Evolutionary conservation across 1,140 invertebrate species (phyloP), one percentile per base, ranked within the genome.

Genomic region (Teleopsis dalmanni): DNA sequence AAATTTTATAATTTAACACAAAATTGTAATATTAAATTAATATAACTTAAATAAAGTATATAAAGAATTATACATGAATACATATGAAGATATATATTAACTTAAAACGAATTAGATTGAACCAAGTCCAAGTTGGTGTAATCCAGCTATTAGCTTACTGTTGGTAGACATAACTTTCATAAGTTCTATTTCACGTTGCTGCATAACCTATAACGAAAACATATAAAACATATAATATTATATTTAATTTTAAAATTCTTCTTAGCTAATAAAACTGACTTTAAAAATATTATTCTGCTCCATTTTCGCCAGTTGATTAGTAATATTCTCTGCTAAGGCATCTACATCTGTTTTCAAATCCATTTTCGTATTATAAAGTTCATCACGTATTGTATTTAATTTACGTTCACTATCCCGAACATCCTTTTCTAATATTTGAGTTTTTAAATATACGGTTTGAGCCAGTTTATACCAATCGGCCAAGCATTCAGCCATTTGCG

Each of bases 401-500:
- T 60, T 57, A 49, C 63, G 51, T 51, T 81, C 75, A 55, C 78
- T 81, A 47, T 67, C 74, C 13, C 74, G 68, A 18, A 83, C 74
- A 59, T 87, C 84, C 51, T 84, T 83, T 47, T 82, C 78, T 2
- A 87, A 68, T 51, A 87, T 85, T 64, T 82, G 77, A 4, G 78
- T 78, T 63, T 87, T 81, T 14, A 86, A 60, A 25, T 81, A 85
- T 2, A 84, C 78, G 0, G 84, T 86, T 60, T 87, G 84, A 0
- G 84, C 84, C 72, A 84, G 80, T 73, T 87, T 88, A 62, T 87
- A 88, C 85, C 85, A 88, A 68, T 88, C 85, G 0, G 84, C 84
- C 8, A 87, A 65, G 57, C 77, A 80, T 56, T 88, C 85, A 2
- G 83, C 82, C 33, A 84, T 72, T 56, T 82, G 79, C 3, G 75